Base-by-base conservation (phyloP, 2,888 invertebrate genomes). In the Junonia oenone region DNA sequence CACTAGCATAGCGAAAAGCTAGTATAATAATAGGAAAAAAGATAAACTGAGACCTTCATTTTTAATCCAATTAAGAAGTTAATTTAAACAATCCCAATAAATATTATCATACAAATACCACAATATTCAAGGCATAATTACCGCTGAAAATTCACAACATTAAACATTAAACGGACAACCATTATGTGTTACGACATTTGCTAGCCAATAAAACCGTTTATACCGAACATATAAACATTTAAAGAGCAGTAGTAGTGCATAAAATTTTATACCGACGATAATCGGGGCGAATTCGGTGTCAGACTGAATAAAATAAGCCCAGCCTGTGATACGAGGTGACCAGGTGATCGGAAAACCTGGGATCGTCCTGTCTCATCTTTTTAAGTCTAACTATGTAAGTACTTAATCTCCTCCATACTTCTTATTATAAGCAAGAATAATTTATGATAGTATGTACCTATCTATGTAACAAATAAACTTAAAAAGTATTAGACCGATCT, bases 241-340 rank as follows among this genome's bases (percentile, higher is more conserved):
- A 50, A 60, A 58, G 43, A 52, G 45, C 61, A 55, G 35, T 53
- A 15, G 40, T 27, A 43, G 50, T 40, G 43, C 15, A 53, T 56
- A 54, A 64, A 68, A 68, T 66, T 70, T 69, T 67, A 70, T 62
- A 63, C 47, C 40, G 31, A 51, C 63, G 59, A 65, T 68, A 58
- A 61, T 61, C 47, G 37, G 46, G 26, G 59, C 59, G 55, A 63
- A 65, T 63, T 64, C 65, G 50, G 62, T 58, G 66, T 62, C 60
- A 56, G 63, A 68, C 65, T 63, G 64, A 59, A 57, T 59, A 64
- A 73, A 73, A 69, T 65, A 63, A 61, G 48, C 56, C 56, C 55
- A 51, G 47, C 53, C 53, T 37, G 61, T 29, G 43, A 43, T 3
- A 13, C 35, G 37, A 19, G 45, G 52, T 22, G 27, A 37, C 52